Evolutionary conservation across 2,797 vertebrate species (phyloP), one percentile per base, ranked within the genome.

Genomic region (Prunella strophiata): DNA sequence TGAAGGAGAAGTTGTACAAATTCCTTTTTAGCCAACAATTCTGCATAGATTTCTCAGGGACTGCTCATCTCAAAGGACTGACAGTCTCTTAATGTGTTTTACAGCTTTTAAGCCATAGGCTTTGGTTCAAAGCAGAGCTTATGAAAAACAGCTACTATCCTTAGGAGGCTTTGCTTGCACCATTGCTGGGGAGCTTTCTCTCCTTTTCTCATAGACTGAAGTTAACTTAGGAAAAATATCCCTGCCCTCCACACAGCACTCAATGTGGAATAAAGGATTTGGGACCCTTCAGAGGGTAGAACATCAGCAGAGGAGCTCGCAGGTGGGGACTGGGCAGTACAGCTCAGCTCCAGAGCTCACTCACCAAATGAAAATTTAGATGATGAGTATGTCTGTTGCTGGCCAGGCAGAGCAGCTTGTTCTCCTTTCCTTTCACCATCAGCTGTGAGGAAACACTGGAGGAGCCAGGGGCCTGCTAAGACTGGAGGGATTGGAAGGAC

Each of bases 81-180:
- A 38, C n/a, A 59, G 17, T 9, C 30, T 82, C 45, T 59, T 59
- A 34, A 82, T 52, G 23, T 18, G n/a, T 71, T 87, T 85, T 45
- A 67, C 30, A 89, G 81, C 67, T 95, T 82, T 50, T 91, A 92
- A 85, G 81, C 29, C 72, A 54, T n/a, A 17, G 25, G 14, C 79
- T 94, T 63, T 40, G 25, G 52, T 83, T 72, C 84, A 91, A 89
- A 91, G 84, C 68, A 94, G 81, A 89, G 47, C 47, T 77, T 48
- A 27, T 14, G 32, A 85, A 72, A 48, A 85, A 47, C 50, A 66
- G 55, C 61, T 34, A 62, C 79, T 10, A 55, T 11, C 66, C 22
- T 76, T 5, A 15, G 4, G 36, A 70, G 40, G 43, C 52, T 87
- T 62, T 76, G 51, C 48, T 40, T 85, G 72, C 40, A 32, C 52